Evolutionary conservation across 2,113 vertebrate genomes (phyloP).

Genomic region (Bucco capensis): DNA sequence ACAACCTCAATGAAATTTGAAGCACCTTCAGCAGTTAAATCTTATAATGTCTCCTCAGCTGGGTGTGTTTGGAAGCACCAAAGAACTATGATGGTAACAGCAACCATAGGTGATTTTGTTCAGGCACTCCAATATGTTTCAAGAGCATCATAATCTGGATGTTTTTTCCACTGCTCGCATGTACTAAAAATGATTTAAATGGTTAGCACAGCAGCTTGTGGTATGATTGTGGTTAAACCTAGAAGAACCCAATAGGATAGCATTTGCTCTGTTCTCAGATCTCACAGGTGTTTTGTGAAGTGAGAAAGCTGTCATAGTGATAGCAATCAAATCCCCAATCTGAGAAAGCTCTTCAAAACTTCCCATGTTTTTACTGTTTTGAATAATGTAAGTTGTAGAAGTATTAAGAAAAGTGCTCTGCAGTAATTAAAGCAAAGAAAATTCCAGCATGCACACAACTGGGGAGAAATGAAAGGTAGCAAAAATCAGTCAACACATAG

Average conservation of each 20-base stretch:
- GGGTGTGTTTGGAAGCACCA: background rate
- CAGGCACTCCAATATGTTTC: background rate
- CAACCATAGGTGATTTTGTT: background rate
- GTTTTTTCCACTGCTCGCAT: background rate
- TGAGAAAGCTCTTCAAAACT: background rate
- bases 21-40: background rate
- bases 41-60: background rate
- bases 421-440: background rate
- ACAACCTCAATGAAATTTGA: background rate
- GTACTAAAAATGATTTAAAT: background rate
- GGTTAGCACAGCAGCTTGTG: background rate
- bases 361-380: background rate
- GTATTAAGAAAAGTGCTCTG: background rate
- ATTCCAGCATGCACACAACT: background rate
- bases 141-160: background rate
- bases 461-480: background rate
- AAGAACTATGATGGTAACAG: background rate
- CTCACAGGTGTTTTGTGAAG: background rate
- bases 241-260: background rate
- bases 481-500: background rate
- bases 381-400: background rate
- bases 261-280: background rate
- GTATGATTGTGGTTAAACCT: background rate
- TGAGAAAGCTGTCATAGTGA: background rate
- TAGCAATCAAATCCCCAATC: background rate